Conservation (phyloP, 1,140 invertebrate genomes). For the Hirudo medicinalis region DNA sequence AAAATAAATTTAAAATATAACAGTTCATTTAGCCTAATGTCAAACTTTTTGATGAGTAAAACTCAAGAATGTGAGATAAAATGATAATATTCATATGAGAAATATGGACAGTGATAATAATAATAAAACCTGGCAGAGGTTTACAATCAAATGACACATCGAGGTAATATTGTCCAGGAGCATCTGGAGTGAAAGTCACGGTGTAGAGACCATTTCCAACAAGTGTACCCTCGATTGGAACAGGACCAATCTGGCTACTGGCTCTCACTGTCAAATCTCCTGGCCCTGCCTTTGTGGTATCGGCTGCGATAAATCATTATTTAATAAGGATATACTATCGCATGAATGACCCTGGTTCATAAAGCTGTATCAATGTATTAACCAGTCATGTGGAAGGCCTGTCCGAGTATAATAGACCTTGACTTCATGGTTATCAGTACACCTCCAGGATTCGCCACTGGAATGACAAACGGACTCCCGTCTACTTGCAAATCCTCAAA, state of each 20-base stretch:
- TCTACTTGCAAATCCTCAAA: slow-evolving; percentile 76
- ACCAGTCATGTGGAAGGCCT: slow-evolving; percentile 5
- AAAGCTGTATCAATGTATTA: too few relatives aligned
- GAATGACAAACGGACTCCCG: slow-evolving; percentile 64
- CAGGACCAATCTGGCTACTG: slow-evolving; percentile 75
- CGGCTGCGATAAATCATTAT: slow-evolving; percentile 57
- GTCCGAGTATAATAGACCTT: not conserved
- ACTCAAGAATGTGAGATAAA: too few relatives aligned
- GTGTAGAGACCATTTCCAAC: slow-evolving; percentile 75
- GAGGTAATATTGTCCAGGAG: slow-evolving; percentile 76
- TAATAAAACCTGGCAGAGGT: slow-evolving; percentile 64
- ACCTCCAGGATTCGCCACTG: slow-evolving; percentile 3
- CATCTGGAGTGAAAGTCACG: slow-evolving; percentile 78
- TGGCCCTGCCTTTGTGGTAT: slow-evolving; percentile 89
- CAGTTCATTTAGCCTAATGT: too few relatives aligned
- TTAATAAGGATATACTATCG: too few relatives aligned
- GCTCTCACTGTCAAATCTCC: slow-evolving; percentile 97
- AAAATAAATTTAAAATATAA: too few relatives aligned
- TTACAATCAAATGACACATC: slow-evolving; percentile 97
- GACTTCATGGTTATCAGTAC: slow-evolving; percentile 2
- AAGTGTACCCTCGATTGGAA: slow-evolving; percentile 82
- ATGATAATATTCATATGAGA: too few relatives aligned
- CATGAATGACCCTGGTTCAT: too few relatives aligned
- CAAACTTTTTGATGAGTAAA: too few relatives aligned
- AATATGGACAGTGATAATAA: too few relatives aligned